Percentiles rank a stretch among this genome's conserved stretches.
These are phyloP conservation scores for Amphibalanus amphitrite DNA, from an alignment of 1,140 invertebrate genomes.

Conservation along the genomic window DNA sequence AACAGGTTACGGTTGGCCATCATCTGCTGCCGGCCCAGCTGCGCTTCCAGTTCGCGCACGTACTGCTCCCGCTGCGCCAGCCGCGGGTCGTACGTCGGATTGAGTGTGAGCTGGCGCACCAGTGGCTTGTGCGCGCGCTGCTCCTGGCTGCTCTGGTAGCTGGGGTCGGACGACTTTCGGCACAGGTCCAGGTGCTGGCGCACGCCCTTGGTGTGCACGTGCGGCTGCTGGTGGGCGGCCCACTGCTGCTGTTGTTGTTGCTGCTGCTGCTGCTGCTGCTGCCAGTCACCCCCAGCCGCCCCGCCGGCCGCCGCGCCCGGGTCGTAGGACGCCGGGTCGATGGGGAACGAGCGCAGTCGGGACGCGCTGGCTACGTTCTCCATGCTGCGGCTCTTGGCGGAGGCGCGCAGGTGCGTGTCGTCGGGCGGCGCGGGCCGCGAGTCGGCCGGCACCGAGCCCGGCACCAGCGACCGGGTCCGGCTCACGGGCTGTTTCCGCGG, in stretches of 20 bases:
- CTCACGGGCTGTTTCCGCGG: background rate
- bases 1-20: constrained; percentile 4
- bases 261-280: constrained; percentile 12
- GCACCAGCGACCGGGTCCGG: background rate
- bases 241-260: too few relatives aligned
- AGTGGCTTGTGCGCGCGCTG: constrained; percentile 57
- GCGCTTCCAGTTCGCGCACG: constrained; percentile 2
- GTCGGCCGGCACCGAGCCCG: too few relatives aligned
- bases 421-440: too few relatives aligned
- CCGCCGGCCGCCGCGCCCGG: background rate
- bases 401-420: too few relatives aligned
- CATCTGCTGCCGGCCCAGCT: constrained; percentile 8
- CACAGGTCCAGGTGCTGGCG: constrained; percentile 11
- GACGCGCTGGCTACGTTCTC: too few relatives aligned
- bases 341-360: too few relatives aligned
- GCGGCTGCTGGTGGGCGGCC: too few relatives aligned
- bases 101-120: constrained; percentile 58
- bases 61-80: constrained; percentile 28
- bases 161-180: constrained; percentile 8
- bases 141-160: background rate
- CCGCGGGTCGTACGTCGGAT: constrained; percentile 54
- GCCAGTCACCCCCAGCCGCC: constrained; percentile 1
- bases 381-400: too few relatives aligned
- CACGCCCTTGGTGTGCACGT: background rate
- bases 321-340: too few relatives aligned